Conservation (phyloP, 35 echinoderm and acorn worm genomes). For the Diadema setosum region DNA sequence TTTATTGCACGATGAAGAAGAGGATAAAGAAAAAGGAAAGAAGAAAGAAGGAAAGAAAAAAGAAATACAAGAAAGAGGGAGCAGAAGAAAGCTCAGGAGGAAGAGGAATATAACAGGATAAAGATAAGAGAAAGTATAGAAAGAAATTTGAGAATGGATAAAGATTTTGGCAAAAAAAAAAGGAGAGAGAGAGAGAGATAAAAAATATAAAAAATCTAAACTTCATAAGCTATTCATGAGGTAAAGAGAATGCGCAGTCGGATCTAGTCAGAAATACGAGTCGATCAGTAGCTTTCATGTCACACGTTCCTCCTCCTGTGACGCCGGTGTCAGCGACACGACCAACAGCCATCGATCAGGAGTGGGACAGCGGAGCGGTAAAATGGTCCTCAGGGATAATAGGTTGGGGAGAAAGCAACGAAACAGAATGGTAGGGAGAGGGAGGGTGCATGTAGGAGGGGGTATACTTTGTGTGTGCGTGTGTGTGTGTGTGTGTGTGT, state of each 20-base stretch:
- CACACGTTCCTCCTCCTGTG: neutral
- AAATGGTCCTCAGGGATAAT: neutral
- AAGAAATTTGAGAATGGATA: too few relatives aligned
- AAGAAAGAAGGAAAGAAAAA: neutral
- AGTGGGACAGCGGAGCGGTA: neutral
- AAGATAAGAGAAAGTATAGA: too few relatives aligned
- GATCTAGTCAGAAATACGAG: neutral
- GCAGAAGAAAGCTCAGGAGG: neutral
- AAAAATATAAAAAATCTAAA: neutral
- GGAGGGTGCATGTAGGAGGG: neutral
- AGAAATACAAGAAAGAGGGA: neutral
- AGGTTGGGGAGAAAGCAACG: neutral
- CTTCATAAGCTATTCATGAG: neutral
- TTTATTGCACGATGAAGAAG: too few relatives aligned
- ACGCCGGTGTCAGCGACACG: neutral
- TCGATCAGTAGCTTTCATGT: neutral
- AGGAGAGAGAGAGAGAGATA: neutral
- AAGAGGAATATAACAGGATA: too few relatives aligned
- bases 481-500: neutral
- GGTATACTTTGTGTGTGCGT: neutral
- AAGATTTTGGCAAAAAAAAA: too few relatives aligned
- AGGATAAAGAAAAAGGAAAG: neutral
- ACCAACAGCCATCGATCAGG: constrained; percentile 3
- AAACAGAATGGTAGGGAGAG: neutral
- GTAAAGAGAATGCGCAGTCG: too few relatives aligned